A percentile compares a stretch with the other conserved stretches of the same genome.
These are phyloP conservation scores for Syngnathus typhle DNA, from an alignment of 2,113 vertebrate genomes.

Conservation along the genomic window DNA sequence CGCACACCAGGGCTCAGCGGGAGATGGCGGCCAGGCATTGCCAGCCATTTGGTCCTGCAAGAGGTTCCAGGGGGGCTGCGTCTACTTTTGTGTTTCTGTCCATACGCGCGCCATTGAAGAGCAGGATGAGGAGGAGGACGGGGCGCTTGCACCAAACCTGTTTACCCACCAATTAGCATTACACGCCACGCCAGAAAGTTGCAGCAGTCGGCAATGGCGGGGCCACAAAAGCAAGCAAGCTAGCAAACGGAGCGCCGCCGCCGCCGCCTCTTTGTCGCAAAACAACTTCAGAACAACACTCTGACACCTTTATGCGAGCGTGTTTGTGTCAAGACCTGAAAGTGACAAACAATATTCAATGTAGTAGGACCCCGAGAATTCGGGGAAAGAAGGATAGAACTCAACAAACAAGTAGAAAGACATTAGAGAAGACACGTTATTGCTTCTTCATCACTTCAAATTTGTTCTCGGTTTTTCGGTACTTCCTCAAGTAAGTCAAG, in stretches of 20 bases:
- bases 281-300: neutral
- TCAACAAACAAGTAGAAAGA: no score
- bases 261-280: constrained; percentile 16
- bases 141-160: constrained; percentile 63
- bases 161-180: constrained; percentile 79
- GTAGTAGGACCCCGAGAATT: neutral
- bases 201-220: constrained; percentile 57
- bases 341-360: neutral
- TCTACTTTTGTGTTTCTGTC: constrained; percentile 52
- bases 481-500: no score
- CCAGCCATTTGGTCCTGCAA: constrained; percentile 79
- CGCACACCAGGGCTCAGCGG: constrained; percentile 77
- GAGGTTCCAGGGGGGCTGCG: constrained; percentile 71
- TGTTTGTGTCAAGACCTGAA: neutral
- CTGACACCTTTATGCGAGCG: neutral
- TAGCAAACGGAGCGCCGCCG: constrained; percentile 19
- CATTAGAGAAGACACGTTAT: no score
- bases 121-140: constrained; percentile 16
- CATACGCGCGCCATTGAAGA: constrained; percentile 22
- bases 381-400: no score
- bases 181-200: constrained; percentile 75
- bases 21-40: constrained; percentile 72
- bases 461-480: no score
- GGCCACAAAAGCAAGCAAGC: constrained; percentile 25
- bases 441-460: no score